Conservation (phyloP, 1,140 invertebrate genomes). For the Pollicipes pollicipes region DNA sequence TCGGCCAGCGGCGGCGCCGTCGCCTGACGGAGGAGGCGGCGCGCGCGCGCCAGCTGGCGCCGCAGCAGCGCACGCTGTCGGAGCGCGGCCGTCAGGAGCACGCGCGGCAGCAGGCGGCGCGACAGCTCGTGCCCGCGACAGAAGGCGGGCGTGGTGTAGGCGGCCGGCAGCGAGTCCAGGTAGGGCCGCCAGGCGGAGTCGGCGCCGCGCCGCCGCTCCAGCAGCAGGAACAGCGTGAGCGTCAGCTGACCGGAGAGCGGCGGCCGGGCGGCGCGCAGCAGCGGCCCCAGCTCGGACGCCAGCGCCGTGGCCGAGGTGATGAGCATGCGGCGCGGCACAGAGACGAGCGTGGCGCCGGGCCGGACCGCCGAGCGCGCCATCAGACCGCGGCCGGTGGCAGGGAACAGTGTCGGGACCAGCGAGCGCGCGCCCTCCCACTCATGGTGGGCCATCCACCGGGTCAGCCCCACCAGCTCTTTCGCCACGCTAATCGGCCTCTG, state of each 20-base stretch:
- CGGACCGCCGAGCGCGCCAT: slow-evolving; percentile 33
- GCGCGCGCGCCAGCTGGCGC: not conserved
- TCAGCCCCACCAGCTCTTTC: too few relatives aligned
- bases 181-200: slow-evolving; percentile 32
- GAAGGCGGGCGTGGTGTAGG: slow-evolving; percentile 28
- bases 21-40: not conserved
- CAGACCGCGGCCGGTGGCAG: slow-evolving; percentile 40
- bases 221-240: slow-evolving; percentile 41
- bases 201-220: slow-evolving; percentile 22
- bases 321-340: slow-evolving; percentile 36
- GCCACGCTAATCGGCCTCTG: too few relatives aligned
- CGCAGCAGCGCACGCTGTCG: slow-evolving; percentile 27
- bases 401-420: too few relatives aligned
- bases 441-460: too few relatives aligned
- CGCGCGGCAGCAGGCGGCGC: slow-evolving; percentile 23
- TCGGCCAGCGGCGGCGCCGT: slow-evolving; percentile 1
- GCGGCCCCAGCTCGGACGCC: slow-evolving; percentile 26
- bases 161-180: slow-evolving; percentile 36
- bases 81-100: slow-evolving; percentile 27
- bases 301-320: slow-evolving; percentile 34
- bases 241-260: slow-evolving; percentile 8
- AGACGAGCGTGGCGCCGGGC: slow-evolving; percentile 34
- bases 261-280: slow-evolving; percentile 21
- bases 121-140: too few relatives aligned
- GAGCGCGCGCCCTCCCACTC: too few relatives aligned